Evolutionary conservation across 2,797 vertebrate species (phyloP).

Genomic region (Morelia viridis): DNA sequence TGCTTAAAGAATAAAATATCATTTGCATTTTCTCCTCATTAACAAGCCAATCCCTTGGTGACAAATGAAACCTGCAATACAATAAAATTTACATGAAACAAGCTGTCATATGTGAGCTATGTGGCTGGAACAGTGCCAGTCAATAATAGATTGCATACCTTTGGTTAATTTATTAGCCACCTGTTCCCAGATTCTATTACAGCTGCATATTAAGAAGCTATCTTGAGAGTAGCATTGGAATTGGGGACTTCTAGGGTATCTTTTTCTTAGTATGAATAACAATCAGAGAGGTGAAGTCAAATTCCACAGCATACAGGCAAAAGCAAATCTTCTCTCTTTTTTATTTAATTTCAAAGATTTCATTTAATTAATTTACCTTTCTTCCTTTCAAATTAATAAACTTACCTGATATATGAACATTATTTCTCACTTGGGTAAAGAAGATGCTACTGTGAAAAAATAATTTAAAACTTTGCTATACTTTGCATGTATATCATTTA

Average conservation of each 20-base stretch:
- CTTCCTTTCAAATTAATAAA: neutral
- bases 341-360: slow-evolving; percentile 15
- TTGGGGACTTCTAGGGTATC: slow-evolving; percentile 42
- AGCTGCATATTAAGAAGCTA: slow-evolving; percentile 61
- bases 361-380: slow-evolving; percentile 19
- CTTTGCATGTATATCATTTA: neutral
- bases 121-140: slow-evolving; percentile 55
- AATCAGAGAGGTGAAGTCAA: slow-evolving; percentile 40
- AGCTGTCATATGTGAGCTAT: slow-evolving; percentile 52
- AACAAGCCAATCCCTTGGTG: slow-evolving; percentile 43
- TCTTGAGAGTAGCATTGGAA: slow-evolving; percentile 41
- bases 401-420: neutral
- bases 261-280: slow-evolving; percentile 48
- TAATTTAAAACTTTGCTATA: slow-evolving; percentile 29
- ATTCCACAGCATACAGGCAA: neutral
- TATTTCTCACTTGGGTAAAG: slow-evolving; percentile 35
- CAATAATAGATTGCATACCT: slow-evolving; percentile 67
- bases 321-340: neutral
- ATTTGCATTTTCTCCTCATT: slow-evolving; percentile 61
- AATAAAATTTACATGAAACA: slow-evolving; percentile 64
- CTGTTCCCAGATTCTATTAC: slow-evolving; percentile 63
- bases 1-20: slow-evolving; percentile 43
- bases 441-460: slow-evolving; percentile 31
- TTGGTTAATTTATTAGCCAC: slow-evolving; percentile 74
- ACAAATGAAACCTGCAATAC: slow-evolving; percentile 57